Evolutionary conservation across 2,888 invertebrate genomes (phyloP), one percentile per base, ranked within the genome.

Genomic region (Hesperia comma): DNA sequence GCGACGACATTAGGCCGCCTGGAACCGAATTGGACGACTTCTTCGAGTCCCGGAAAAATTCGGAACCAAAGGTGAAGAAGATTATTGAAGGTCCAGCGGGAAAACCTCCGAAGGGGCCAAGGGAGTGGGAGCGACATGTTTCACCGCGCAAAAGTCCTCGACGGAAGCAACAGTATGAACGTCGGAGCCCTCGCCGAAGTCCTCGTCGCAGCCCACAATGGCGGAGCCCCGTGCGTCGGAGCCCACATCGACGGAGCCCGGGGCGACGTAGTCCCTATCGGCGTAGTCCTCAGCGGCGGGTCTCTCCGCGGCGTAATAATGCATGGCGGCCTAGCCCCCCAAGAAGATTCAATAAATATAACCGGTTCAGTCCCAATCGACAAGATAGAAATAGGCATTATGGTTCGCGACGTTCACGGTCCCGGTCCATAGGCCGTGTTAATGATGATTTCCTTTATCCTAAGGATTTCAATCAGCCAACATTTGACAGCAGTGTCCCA

Each of bases 1-100:
- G 75, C 10, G 86, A 89, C 40, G 88, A 91, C 66, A 73, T 92
- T 33, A 79, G 86, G 0, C 92, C 92, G 1, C 92, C 92, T 32
- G 92, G 92, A 8, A 92, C 92, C 1, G 92, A 92, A 71, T 80
- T 92, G 0, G 92, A 92, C 56, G 91, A 90, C 63, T 90, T 83
- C 71, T 88, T 76, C 69, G 81, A 83, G 17, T 54, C 53, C 37
- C 32, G 54, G 2, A 49, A 61, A 15, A 37, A n/a, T 21, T n/a
- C 33, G 33, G 61, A 61, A 3, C 17, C 10, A 12, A 49, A 49
- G 21, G 37, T 5, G 40, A 61, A 37, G 55, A 33, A 40, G 46
- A 21, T 26, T 8, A 17, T 14, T 15, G 66, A 66, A n/a, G 55
- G 46, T 43, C 17, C 46, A 6, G 67, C 41, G 74, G 75, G 8